phyloP scores from a whole-genome alignment of 2,888 invertebrate species.

The Eristalinus sepulchralis region DNA sequence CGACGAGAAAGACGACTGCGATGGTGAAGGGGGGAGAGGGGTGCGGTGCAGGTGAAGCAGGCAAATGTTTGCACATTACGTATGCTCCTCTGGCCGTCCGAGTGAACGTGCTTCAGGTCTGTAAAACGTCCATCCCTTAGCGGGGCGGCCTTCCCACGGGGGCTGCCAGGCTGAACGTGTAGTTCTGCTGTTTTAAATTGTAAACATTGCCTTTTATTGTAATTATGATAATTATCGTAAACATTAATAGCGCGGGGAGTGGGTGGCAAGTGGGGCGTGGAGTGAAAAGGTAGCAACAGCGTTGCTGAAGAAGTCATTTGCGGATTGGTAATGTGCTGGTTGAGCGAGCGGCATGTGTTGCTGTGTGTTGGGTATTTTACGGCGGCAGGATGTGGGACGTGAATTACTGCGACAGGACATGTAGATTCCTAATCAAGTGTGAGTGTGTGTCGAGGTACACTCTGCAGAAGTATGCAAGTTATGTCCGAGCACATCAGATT shows the following conservation, averaged over 20 bases:
- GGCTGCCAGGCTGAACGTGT: conserved; percentile 29
- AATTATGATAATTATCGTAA: conserved; percentile 55
- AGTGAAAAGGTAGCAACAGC: neutral
- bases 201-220: conserved; percentile 62
- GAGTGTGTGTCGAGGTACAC: neutral
- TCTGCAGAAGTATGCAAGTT: neutral
- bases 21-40: too few relatives aligned
- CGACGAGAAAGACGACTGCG: too few relatives aligned
- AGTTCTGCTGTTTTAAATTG: conserved; percentile 41
- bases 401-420: conserved; percentile 10
- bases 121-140: neutral
- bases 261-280: too few relatives aligned
- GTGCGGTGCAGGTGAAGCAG: conserved; percentile 28
- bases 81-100: neutral
- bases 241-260: conserved; percentile 39
- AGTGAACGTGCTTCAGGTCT: neutral
- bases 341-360: neutral
- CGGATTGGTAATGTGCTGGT: neutral
- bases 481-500: neutral
- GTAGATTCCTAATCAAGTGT: neutral
- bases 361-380: conserved; percentile 24
- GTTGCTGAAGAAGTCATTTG: neutral
- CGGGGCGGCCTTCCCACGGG: neutral
- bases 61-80: conserved; percentile 8
- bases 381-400: neutral